Conservation (phyloP, 1,140 invertebrate genomes). For the Tribolium castaneum region DNA sequence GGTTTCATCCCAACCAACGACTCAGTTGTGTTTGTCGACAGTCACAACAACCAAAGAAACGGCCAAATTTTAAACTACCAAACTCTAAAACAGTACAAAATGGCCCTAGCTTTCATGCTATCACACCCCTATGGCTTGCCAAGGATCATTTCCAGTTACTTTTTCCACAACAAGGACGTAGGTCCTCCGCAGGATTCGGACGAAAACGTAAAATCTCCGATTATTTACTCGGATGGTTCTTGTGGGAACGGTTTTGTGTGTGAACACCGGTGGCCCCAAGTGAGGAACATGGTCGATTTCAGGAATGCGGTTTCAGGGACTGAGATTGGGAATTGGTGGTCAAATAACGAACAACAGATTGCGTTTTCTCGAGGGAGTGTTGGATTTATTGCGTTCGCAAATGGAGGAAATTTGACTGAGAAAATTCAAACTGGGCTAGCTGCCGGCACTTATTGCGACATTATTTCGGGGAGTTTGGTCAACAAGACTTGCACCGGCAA, state of each 20-base stretch:
- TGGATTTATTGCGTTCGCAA: slow-evolving; percentile 82
- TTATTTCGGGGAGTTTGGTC: slow-evolving; percentile 79
- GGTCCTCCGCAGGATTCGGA: slow-evolving; percentile 72
- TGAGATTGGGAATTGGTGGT: slow-evolving; percentile 76
- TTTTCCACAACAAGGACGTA: slow-evolving; percentile 68
- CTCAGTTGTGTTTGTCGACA: slow-evolving; percentile 74
- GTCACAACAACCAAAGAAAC: slow-evolving; percentile 67
- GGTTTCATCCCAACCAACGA: slow-evolving; percentile 66
- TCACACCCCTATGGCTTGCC: slow-evolving; percentile 83
- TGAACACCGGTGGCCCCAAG: slow-evolving; percentile 88
- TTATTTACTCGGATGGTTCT: slow-evolving; percentile 72
- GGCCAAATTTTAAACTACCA: slow-evolving; percentile 70
- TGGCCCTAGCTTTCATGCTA: slow-evolving; percentile 84
- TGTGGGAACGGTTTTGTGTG: slow-evolving; percentile 89
- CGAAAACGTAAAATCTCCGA: slow-evolving; percentile 74
- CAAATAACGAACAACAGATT: slow-evolving; percentile 81
- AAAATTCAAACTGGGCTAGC: slow-evolving; percentile 77
- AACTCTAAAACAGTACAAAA: slow-evolving; percentile 70
- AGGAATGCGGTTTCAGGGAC: slow-evolving; percentile 72
- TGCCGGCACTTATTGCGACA: slow-evolving; percentile 85
- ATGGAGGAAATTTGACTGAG: slow-evolving; percentile 70
- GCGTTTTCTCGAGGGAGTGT: slow-evolving; percentile 78
- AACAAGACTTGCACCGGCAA: slow-evolving; percentile 78
- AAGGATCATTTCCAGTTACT: slow-evolving; percentile 82
- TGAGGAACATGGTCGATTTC: slow-evolving; percentile 84